These are phyloP conservation scores for Odontocerum albicorne DNA, from an alignment of 2,888 invertebrate species.

Conservation along the genomic window DNA sequence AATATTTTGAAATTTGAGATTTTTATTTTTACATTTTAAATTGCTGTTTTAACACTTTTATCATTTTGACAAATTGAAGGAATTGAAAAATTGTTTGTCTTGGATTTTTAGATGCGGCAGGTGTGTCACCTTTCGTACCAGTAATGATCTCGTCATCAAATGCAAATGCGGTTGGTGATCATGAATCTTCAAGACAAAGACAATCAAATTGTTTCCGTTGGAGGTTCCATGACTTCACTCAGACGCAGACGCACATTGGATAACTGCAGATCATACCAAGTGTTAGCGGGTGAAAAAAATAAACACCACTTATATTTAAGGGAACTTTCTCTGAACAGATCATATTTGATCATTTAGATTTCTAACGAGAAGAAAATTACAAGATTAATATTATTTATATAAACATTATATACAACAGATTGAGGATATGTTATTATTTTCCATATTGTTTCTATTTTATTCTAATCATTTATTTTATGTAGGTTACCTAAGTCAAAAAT, in stretches of 20 bases:
- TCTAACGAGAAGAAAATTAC: conserved; percentile 18
- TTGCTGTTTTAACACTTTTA: too few species aligned
- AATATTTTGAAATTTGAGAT: too few species aligned
- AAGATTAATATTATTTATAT: conserved; percentile 23
- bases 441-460: conserved; percentile 28
- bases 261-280: conserved; percentile 2
- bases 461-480: conserved; percentile 27
- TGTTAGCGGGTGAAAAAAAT: conserved; percentile 3
- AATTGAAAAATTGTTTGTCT: too few species aligned
- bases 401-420: conserved; percentile 25
- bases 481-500: conserved; percentile 34
- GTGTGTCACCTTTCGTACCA: neutral
- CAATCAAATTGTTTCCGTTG: conserved; percentile 24
- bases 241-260: neutral
- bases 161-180: conserved; percentile 21
- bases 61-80: too few species aligned
- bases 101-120: neutral
- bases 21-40: too few species aligned
- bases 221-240: conserved; percentile 9
- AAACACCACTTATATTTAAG: conserved; percentile 26
- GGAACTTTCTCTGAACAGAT: too few species aligned
- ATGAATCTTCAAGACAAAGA: conserved; percentile 22
- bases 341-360: conserved; percentile 9
- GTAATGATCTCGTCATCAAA: conserved; percentile 12
- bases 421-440: conserved; percentile 30